Percentiles rank a stretch among this genome's conserved stretches.
These are phyloP conservation scores for Epsilonema sp. DNA, from an alignment of 2,888 invertebrate species.

Conservation along the genomic window DNA sequence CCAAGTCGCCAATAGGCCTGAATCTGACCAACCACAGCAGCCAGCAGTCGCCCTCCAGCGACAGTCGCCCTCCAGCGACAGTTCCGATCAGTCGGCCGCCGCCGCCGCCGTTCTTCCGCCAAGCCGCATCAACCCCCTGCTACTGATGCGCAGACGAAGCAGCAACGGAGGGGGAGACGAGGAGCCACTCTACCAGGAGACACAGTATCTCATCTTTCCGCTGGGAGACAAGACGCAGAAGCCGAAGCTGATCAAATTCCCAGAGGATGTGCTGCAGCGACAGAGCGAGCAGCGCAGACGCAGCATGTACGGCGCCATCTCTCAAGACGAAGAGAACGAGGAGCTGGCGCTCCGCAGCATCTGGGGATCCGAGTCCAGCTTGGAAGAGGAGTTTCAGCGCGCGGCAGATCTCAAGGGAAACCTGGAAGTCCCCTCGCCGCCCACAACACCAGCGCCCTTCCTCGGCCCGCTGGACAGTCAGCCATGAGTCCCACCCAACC, in stretches of 20 bases:
- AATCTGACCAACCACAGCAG: too few species aligned
- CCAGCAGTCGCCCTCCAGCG: too few species aligned
- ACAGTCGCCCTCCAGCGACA: too few species aligned
- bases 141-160: too few species aligned
- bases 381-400: conserved; percentile 18
- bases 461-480: conserved; percentile 9
- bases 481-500: too few species aligned
- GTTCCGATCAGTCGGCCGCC: too few species aligned
- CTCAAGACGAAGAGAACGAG: too few species aligned
- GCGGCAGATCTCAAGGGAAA: conserved; percentile 1
- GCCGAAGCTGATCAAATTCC: conserved; percentile 16
- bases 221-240: conserved; percentile 14
- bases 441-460: conserved; percentile 13
- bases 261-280: conserved; percentile 14
- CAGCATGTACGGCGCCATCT: too few species aligned
- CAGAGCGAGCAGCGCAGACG: neutral
- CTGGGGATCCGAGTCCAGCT: conserved; percentile 19
- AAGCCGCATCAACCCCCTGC: too few species aligned
- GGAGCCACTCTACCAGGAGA: conserved; percentile 13
- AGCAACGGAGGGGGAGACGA: too few species aligned
- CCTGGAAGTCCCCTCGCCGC: conserved; percentile 10
- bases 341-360: conserved; percentile 10
- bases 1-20: neutral
- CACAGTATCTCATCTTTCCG: conserved; percentile 19
- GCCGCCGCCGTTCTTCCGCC: too few species aligned